Evolutionary conservation across 2,113 vertebrate species (phyloP), one percentile per base, ranked within the genome.

Genomic region (Mugil cephalus): DNA sequence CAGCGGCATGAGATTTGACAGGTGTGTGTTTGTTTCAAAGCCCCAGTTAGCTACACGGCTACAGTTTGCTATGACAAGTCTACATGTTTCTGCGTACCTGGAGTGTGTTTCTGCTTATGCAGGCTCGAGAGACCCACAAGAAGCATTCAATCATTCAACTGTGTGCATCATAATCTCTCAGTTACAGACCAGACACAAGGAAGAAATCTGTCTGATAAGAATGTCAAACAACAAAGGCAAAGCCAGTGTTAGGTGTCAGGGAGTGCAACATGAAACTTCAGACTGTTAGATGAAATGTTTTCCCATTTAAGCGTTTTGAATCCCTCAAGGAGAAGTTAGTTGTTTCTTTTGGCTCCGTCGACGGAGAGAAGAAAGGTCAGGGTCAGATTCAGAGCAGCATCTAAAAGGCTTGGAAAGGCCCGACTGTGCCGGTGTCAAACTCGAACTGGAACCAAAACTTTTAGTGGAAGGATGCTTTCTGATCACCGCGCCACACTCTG

Each of bases 101-200:
- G 24, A 30, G 14, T 58, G 24, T 43, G 50, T 60, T 69, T 35
- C 46, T 24, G 18, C 9, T 47, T 24, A 12, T 40, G 42, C 53
- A 35, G 45, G 55, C 42, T n/a, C 66, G 34, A 69, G 35, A 61
- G 51, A 15, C 55, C 43, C 58, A 13, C 21, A 30, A 47, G 69
- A 40, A 82, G 40, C 40, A 36, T 52, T 48, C 35, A 2, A 68
- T 18, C n/a, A n/a, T n/a, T 24, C 42, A 70, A 35, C 60, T 54
- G 39, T 46, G 58, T 69, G 45, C 34, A 55, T 79, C 51, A 64
- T 69, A 48, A 56, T 36, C 14, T 66, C 47, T 61, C 53, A 64
- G 69, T 72, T 60, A 67, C 70, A 50, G 55, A 48, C 18, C 24
- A 59, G 65, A 59, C 67, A 35, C 51, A 71, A 78, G 18, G 50